Conservation (phyloP, 2,113 vertebrate species). For the Xenus cinereus region DNA sequence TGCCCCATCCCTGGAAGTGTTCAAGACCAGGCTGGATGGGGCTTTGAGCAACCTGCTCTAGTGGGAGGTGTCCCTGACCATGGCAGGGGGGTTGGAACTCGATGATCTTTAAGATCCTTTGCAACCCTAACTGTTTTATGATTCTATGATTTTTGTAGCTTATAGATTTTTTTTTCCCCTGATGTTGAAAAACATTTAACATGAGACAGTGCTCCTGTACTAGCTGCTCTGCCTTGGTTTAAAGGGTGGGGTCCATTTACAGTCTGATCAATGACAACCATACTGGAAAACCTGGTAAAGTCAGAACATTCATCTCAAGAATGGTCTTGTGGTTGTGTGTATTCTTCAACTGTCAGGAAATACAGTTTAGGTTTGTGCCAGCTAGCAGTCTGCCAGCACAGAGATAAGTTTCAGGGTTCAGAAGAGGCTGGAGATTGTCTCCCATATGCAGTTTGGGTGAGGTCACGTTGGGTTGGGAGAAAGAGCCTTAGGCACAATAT, state of each 20-base stretch:
- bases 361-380: background rate
- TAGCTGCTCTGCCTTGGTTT: background rate
- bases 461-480: background rate
- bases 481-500: background rate
- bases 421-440: background rate
- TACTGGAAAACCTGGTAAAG: background rate
- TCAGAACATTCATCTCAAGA: background rate
- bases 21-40: background rate
- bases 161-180: background rate
- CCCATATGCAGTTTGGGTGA: background rate
- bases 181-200: background rate
- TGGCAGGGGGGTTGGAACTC: background rate
- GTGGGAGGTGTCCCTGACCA: background rate
- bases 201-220: background rate
- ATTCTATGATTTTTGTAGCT: background rate
- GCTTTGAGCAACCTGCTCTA: background rate
- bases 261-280: background rate
- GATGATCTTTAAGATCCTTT: background rate
- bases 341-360: background rate
- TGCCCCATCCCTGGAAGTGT: background rate
- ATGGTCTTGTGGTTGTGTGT: background rate
- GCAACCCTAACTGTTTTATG: background rate
- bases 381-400: background rate
- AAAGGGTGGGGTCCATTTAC: background rate
- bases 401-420: background rate